Evolutionary conservation across 2,888 invertebrate species (phyloP).

Genomic region (Pasiphila rectangulata): DNA sequence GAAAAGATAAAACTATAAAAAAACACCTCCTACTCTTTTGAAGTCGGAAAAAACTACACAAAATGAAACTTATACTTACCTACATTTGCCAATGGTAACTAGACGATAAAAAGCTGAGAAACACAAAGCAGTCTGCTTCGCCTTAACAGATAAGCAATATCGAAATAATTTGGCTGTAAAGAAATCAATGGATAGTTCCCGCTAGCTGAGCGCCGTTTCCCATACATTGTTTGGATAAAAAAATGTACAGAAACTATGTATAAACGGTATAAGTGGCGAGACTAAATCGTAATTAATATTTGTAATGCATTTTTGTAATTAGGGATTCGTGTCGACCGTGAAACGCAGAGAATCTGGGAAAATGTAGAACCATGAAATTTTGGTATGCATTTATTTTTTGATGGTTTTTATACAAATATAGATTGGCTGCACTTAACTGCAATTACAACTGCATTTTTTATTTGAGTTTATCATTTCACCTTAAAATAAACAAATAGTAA

Average conservation of each 20-base stretch:
- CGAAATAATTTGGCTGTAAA: conserved; percentile 61
- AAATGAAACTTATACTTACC: no score
- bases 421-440: no score
- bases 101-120: no score
- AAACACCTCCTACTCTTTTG: no score
- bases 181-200: conserved; percentile 64
- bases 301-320: conserved; percentile 48
- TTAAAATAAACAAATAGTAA: no score
- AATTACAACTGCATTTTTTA: no score
- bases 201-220: conserved; percentile 66
- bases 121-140: conserved; percentile 19
- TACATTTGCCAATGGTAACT: no score
- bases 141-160: conserved; percentile 56
- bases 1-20: no score
- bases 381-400: conserved; percentile 3
- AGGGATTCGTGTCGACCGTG: conserved; percentile 31
- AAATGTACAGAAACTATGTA: conserved; percentile 43
- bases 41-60: no score
- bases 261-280: conserved; percentile 50
- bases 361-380: conserved; percentile 13
- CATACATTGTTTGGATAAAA: conserved; percentile 53
- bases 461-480: no score
- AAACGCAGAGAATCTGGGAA: conserved; percentile 21
- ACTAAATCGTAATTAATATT: conserved; percentile 60
- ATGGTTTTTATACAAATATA: not conserved